Evolutionary conservation across 2,113 vertebrate genomes (phyloP).

Genomic region (Butastur rufipennis): DNA sequence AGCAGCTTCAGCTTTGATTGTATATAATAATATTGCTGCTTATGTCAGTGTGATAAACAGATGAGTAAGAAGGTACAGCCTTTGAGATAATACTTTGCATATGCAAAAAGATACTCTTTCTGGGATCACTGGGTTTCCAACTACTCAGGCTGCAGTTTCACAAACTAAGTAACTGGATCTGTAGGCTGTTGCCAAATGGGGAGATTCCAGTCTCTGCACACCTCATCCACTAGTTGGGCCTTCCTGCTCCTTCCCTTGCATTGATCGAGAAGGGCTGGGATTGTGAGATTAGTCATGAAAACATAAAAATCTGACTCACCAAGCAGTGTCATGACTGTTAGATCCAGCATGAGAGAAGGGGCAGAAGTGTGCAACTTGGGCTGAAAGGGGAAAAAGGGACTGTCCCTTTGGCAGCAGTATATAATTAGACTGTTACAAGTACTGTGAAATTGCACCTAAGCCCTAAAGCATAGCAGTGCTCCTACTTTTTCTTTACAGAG

Average conservation of each 20-base stretch:
- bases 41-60: background rate
- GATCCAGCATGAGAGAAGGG: background rate
- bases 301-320: background rate
- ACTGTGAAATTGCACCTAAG: background rate
- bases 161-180: background rate
- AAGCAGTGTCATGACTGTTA: background rate
- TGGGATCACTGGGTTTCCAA: background rate
- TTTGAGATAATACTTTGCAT: background rate
- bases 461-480: background rate
- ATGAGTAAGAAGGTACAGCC: background rate
- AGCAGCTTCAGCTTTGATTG: background rate
- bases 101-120: background rate
- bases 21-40: background rate
- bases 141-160: background rate
- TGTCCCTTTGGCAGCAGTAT: background rate
- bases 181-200: background rate
- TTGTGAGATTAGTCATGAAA: background rate
- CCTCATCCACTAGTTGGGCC: background rate
- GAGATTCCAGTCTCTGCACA: background rate
- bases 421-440: rapidly evolving
- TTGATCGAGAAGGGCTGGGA: background rate
- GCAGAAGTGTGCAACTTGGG: background rate
- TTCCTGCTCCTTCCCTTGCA: background rate
- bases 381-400: background rate
- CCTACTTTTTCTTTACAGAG: background rate